A percentile compares a stretch with the other conserved stretches of the same genome.
Evolutionary conservation across 2,797 vertebrate genomes (phyloP).

Genomic region (Anabas testudineus): DNA sequence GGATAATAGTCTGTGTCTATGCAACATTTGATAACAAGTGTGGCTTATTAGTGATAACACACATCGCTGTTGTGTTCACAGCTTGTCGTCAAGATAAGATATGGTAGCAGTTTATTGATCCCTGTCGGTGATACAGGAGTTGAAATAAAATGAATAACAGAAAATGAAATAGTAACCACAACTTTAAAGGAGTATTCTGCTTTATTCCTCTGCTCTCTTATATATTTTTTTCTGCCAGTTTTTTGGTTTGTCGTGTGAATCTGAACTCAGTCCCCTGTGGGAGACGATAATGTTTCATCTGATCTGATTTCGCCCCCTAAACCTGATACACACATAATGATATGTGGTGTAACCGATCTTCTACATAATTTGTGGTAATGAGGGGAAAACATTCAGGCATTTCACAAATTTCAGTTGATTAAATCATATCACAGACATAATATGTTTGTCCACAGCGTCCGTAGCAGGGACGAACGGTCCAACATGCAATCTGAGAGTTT

Average conservation of each 20-base stretch:
- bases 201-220: background rate
- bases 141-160: background rate
- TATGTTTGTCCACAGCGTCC: constrained; percentile 13
- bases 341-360: constrained; percentile 50
- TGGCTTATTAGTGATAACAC: background rate
- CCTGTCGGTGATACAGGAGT: too few species aligned
- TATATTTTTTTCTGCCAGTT: constrained; percentile 1
- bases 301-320: constrained; percentile 55
- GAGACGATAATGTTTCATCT: constrained; percentile 49
- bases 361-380: constrained; percentile 38
- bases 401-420: constrained; percentile 43
- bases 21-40: background rate
- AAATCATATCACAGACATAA: constrained; percentile 37
- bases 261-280: constrained; percentile 16
- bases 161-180: background rate
- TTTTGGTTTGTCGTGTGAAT: constrained; percentile 32
- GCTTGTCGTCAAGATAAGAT: background rate
- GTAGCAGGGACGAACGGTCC: background rate
- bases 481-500: constrained; percentile 13
- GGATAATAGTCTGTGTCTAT: too few species aligned
- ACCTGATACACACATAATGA: constrained; percentile 38
- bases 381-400: constrained; percentile 21
- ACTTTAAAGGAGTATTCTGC: background rate
- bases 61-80: background rate
- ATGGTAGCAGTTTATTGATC: background rate